Evolutionary conservation across 2,797 vertebrate genomes (phyloP).

Genomic region (Sternotherus odoratus): DNA sequence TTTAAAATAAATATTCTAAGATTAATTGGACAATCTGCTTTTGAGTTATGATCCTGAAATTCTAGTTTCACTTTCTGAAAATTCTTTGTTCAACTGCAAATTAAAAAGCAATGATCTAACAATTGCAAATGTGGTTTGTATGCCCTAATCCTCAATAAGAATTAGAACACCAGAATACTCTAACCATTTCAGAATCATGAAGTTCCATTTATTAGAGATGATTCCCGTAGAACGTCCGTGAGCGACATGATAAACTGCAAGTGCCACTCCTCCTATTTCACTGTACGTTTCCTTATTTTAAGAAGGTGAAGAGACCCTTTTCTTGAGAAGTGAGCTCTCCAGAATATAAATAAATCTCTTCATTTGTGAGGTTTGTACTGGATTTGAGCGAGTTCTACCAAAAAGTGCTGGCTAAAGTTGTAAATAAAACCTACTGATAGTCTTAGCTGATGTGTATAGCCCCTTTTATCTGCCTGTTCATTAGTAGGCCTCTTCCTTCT

Average conservation of each 20-base stretch:
- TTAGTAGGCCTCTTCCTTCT: background rate
- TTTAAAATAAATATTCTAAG: background rate
- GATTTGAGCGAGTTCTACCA: background rate
- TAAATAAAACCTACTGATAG: background rate
- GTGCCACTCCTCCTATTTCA: background rate
- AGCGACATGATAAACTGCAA: background rate
- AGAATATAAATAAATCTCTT: background rate
- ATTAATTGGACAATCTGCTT: background rate
- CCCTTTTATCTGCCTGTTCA: background rate
- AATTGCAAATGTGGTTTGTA: background rate
- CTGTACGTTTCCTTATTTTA: background rate
- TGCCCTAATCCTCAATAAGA: background rate
- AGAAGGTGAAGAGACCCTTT: background rate
- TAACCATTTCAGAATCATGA: background rate
- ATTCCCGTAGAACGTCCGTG: background rate
- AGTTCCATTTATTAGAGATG: background rate
- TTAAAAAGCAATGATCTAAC: rapidly evolving
- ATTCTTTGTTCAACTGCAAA: background rate
- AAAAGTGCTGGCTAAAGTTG: background rate
- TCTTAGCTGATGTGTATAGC: background rate
- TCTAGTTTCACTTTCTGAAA: background rate
- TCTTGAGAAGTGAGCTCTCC: background rate
- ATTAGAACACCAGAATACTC: background rate
- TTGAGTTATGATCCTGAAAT: background rate
- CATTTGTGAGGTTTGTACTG: background rate